Base-by-base conservation (phyloP, 2,797 vertebrate genomes). In the Artibeus lituratus region DNA sequence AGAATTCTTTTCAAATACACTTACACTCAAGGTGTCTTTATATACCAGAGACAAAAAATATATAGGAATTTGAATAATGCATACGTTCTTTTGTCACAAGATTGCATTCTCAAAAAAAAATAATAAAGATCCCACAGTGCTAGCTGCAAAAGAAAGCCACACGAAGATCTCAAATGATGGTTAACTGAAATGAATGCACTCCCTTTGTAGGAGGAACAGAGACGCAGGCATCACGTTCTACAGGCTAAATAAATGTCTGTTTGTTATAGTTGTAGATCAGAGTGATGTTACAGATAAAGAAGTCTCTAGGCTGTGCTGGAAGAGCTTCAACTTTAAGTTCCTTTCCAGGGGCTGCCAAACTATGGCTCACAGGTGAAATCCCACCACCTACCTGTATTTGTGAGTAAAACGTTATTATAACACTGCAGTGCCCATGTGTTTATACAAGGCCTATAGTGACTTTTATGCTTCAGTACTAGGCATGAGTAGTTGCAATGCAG, bases 1-100 rank as follows among this genome's bases (percentile, higher is more conserved):
- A 53, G 90, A 90, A 37, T 83, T 91, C 94, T 97, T 94, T 87
- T 18, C 70, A 44, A 69, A 94, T 95, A 90, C 39, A 96, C 76
- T 95, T 97, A 96, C 12, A 90, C 77, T 94, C 90, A 70, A 96
- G 92, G 44, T 77, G 81, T 95, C 96, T 97, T 96, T 91, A 94
- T 51, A 57, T 94, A 93, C 29, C 32, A 55, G 80, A 94, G 94
- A 95, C 90, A 94, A 90, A 74, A 78, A 86, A 96, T 85, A 85
- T 67, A 62, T 89, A 77, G 1, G 59, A 78, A 9, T 95, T 96
- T 96, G 92, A 97, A 87, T 94, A 93, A 96, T 92, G 91, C 26
- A 51, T 73, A 81, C 18, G 82, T 96, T 94, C 95, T 91, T 96
- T 96, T 96, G 87, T 90, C 91, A 94, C 29, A 67, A 81, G 49